Evolutionary conservation across 2,888 invertebrate species (phyloP), one percentile per base, ranked within the genome.

Genomic region (Drosophila borborema): DNA sequence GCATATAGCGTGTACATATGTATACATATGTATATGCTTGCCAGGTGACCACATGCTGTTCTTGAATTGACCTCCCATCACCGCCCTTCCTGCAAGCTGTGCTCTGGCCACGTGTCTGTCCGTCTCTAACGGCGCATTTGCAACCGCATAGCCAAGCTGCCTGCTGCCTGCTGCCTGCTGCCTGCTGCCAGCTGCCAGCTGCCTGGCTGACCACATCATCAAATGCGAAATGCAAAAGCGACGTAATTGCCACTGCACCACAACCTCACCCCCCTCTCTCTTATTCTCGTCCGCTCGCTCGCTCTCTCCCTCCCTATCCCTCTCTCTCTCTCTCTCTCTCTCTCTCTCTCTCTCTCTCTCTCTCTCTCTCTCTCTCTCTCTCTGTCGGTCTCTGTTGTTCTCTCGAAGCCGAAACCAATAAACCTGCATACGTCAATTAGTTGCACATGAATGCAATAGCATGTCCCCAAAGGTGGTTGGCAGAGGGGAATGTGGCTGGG

Each of bases 351-450:
- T 38, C 38, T 38, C 38, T 14, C 14, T 14, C 14, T 20, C 53
- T 14, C n/a, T 18, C 53, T 36, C 34, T 12, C 12, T 34, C 34
- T 18, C 14, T 20, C 12, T 20, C 12, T 53, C 14, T 20, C 8
- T 36, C 16, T 36, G 7, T 36, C 20, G 36, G 12, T 34, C 3
- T 34, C 8, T 53, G 1, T 8, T 20, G 8, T 8, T 34, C 34
- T 36, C 14, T 60, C 56, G 64, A 72, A 72, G 74, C 74, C 74
- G 79, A 83, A 85, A 82, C 83, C 83, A 86, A 84, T 86, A 84
- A 83, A 77, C 86, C 81, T 73, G 86, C 83, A 86, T 83, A 80
- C 73, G 81, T 83, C 84, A 86, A 84, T 83, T 86, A 83, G 83
- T 77, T 84, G 83, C 81, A 86, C 88, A 80, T 74, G 81, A 81